These are phyloP conservation scores for Bombyx huttoni DNA, from an alignment of 2,888 invertebrate genomes.

Conservation along the genomic window DNA sequence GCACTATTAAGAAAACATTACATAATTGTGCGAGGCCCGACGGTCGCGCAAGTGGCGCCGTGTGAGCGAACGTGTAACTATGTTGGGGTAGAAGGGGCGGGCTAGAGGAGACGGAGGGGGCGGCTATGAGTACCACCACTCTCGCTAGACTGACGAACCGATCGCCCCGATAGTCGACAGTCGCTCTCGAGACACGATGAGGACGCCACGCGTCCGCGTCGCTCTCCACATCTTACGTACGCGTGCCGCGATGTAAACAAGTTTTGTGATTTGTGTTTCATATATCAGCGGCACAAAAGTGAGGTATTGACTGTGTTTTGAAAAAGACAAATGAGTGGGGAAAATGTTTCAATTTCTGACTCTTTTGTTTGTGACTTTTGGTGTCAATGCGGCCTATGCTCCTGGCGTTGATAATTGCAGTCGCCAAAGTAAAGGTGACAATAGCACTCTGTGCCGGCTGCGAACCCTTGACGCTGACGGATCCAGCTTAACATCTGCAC, in stretches of 20 bases:
- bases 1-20: conserved; percentile 68
- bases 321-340: conserved; percentile 55
- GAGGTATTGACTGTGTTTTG: conserved; percentile 29
- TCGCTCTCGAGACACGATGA: conserved; percentile 58
- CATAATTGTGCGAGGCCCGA: conserved; percentile 62
- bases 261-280: conserved; percentile 34
- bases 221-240: conserved; percentile 38
- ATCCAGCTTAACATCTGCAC: conserved; percentile 73
- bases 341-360: conserved; percentile 68
- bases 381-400: conserved; percentile 59
- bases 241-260: conserved; percentile 61
- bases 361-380: conserved; percentile 65
- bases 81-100: conserved; percentile 41
- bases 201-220: conserved; percentile 48
- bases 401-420: conserved; percentile 57
- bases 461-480: conserved; percentile 79
- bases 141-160: conserved; percentile 40
- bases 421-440: conserved; percentile 54
- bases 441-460: conserved; percentile 76
- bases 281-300: conserved; percentile 28
- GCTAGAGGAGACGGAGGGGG: conserved; percentile 43
- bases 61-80: conserved; percentile 63
- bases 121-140: conserved; percentile 47
- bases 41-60: conserved; percentile 64
- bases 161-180: conserved; percentile 30